These are phyloP conservation scores for Flexamia atlantica DNA, from an alignment of 2,888 invertebrate species.

Conservation along the genomic window DNA sequence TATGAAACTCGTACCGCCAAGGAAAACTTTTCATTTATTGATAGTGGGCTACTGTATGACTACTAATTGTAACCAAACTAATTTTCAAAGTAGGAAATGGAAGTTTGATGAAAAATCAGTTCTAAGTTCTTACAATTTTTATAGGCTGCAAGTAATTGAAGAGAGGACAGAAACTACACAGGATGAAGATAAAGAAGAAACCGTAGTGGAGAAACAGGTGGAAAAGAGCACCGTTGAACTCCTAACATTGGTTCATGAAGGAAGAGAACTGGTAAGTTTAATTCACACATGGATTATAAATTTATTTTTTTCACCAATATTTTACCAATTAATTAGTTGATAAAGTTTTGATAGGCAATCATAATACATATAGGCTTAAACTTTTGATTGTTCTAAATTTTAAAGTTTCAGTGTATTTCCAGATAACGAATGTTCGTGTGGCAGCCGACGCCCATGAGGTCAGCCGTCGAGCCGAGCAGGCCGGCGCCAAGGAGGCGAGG, in stretches of 20 bases:
- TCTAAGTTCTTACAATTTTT: too few species aligned
- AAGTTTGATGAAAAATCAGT: too few species aligned
- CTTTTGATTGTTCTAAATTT: background rate
- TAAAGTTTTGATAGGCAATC: too few species aligned
- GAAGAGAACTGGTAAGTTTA: conserved; percentile 81
- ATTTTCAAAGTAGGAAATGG: too few species aligned
- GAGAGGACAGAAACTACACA: conserved; percentile 69
- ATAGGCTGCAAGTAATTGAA: conserved; percentile 60
- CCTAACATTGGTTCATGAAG: conserved; percentile 82
- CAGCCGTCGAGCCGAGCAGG: conserved; percentile 78
- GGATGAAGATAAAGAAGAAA: conserved; percentile 76
- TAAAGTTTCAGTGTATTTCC: background rate
- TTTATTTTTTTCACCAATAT: too few species aligned
- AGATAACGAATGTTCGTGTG: conserved; percentile 83
- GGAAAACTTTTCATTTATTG: too few species aligned
- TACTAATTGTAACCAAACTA: too few species aligned
- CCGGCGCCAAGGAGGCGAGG: conserved; percentile 75
- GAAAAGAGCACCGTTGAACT: conserved; percentile 81
- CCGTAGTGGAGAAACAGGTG: conserved; percentile 81
- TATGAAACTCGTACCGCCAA: too few species aligned
- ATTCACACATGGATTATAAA: too few species aligned
- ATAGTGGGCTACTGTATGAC: too few species aligned
- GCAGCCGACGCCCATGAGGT: conserved; percentile 87
- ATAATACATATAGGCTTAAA: background rate
- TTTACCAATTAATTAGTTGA: too few species aligned